Percentiles rank a stretch among this genome's conserved stretches.
These are phyloP conservation scores for Choloepus didactylus DNA, from an alignment of 2,797 vertebrate genomes.

Conservation along the genomic window DNA sequence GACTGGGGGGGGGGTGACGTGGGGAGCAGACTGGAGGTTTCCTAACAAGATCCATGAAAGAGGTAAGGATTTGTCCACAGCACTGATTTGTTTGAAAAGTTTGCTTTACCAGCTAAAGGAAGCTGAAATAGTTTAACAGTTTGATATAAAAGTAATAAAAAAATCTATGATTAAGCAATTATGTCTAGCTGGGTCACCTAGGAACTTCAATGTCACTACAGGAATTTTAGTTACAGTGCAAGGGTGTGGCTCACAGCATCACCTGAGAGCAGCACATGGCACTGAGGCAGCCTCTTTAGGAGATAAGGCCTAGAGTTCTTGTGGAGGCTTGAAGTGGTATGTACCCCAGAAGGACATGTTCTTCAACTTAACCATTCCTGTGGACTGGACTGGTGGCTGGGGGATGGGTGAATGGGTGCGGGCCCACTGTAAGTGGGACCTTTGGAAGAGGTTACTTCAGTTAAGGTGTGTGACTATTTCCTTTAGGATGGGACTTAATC, in stretches of 20 bases:
- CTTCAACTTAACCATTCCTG: too few species aligned
- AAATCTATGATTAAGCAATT: not conserved
- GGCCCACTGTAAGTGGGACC: too few species aligned
- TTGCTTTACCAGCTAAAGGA: conserved; percentile 23
- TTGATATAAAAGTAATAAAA: not conserved
- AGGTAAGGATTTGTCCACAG: not conserved
- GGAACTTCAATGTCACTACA: not conserved
- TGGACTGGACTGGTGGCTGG: too few species aligned
- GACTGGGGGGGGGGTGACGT: not conserved
- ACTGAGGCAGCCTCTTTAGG: not conserved
- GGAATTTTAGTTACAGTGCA: not conserved
- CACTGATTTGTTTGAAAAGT: not conserved
- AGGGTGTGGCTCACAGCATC: not conserved
- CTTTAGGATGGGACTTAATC: too few species aligned
- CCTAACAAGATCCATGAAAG: not conserved
- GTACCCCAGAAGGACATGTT: too few species aligned
- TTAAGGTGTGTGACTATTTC: too few species aligned
- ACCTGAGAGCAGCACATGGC: not conserved
- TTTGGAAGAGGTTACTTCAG: too few species aligned
- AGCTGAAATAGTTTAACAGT: conserved; percentile 24
- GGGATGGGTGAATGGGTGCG: too few species aligned
- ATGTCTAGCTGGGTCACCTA: not conserved
- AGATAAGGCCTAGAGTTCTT: not conserved
- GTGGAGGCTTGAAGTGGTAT: too few species aligned
- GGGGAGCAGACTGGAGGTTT: not conserved